These are phyloP conservation scores for Isurus oxyrinchus DNA, from an alignment of 2,113 vertebrate species.

Conservation along the genomic window DNA sequence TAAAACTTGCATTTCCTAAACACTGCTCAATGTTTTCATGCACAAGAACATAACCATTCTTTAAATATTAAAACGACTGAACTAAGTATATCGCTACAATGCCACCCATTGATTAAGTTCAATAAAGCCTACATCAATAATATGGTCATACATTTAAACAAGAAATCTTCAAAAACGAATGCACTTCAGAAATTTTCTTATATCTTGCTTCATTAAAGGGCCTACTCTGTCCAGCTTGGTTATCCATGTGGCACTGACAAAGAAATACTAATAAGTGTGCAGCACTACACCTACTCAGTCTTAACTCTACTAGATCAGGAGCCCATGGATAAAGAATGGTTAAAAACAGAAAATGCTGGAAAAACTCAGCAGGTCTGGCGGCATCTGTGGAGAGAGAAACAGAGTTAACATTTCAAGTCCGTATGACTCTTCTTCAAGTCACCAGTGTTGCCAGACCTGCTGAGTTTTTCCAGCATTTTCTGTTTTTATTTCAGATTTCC, in stretches of 20 bases:
- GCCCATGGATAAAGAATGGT: not conserved
- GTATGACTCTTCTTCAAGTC: no score
- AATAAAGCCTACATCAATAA: not conserved
- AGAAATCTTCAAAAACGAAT: not conserved
- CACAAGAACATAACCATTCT: not conserved
- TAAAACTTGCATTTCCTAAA: not conserved
- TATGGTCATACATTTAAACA: no score
- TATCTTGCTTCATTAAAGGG: not conserved
- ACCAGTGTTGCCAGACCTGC: no score
- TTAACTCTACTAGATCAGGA: not conserved
- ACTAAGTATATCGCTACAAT: not conserved
- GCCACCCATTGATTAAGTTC: not conserved
- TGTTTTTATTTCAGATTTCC: no score
- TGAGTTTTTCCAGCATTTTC: no score
- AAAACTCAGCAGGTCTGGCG: no score
- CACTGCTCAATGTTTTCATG: not conserved
- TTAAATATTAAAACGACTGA: not conserved
- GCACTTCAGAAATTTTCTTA: not conserved
- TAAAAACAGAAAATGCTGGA: no score
- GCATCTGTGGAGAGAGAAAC: no score
- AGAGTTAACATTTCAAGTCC: no score
- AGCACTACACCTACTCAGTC: not conserved
- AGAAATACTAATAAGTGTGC: no score
- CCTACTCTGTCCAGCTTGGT: not conserved
- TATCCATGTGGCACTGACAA: not conserved